Base-by-base conservation (phyloP, 2,797 vertebrate genomes). In the Poeciliopsis turneri region DNA sequence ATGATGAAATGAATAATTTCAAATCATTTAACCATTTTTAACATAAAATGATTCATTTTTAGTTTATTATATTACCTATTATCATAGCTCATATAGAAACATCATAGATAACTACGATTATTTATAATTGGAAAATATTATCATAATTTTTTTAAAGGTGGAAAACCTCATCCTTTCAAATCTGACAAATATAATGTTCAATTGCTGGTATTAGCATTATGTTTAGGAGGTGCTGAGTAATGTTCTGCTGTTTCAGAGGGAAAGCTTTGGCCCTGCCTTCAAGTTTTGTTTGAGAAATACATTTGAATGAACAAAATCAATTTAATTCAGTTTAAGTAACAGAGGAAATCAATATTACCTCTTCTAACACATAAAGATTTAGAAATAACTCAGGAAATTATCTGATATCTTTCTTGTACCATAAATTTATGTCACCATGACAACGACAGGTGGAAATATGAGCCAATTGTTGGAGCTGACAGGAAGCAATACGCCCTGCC, bases 371-470 rank as follows among this genome's bases (percentile, higher is more conserved):
- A 20, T 23, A 68, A 68, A 68, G 18, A 39, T 68, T 39, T 36
- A 25, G 20, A 68, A 39, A 68, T 68, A 68, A 66, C 68, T 68
- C 72, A 75, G 81, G 61, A 79, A 84, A 85, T 77, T 43, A 69
- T 76, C 70, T 49, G 70, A 72, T 73, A 66, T 76, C 80, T 79
- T 49, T 83, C 33, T 57, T 49, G 78, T 76, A 87, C 79, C 80
- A 57, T 77, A 80, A n/a, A 78, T 81, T 78, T 83, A 47, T 46
- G 78, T 88, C 36, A 6, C 84, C 66, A 88, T 91, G 78, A 84
- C 57, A 91, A 89, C 84, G 72, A 81, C 68, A 75, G 79, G 49
- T 30, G 51, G 47, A 85, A 88, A 85, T 74, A 47, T 70, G 81
- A 82, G 74, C 57, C 78, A 82, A 76, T 83, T 43, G 79, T 78